A percentile compares a stretch with the other conserved stretches of the same genome.
Evolutionary conservation across 1,140 invertebrate species (phyloP).

Genomic region (Drosophila sproati): DNA sequence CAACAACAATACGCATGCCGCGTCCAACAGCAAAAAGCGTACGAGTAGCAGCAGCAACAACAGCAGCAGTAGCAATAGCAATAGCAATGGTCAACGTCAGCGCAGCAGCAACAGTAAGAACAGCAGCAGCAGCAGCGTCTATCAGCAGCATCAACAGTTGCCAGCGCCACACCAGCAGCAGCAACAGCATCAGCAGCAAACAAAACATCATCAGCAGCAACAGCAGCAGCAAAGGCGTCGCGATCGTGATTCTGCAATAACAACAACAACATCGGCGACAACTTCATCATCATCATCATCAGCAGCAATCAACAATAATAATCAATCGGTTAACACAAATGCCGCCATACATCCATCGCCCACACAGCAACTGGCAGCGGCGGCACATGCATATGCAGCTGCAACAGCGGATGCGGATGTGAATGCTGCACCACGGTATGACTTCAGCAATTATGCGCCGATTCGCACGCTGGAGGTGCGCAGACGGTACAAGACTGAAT

Average conservation of each 20-base stretch:
- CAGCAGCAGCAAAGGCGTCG: constrained; percentile 17
- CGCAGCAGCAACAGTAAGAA: constrained; percentile 32
- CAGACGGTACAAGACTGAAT: constrained; percentile 94
- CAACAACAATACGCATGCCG: constrained; percentile 62
- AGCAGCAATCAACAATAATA: constrained; percentile 10
- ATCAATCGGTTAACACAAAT: constrained; percentile 1
- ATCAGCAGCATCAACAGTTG: constrained; percentile 48
- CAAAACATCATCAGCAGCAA: constrained; percentile 19
- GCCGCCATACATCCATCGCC: constrained; percentile 73
- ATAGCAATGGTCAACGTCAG: constrained; percentile 24
- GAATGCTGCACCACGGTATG: constrained; percentile 64
- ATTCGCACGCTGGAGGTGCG: constrained; percentile 91
- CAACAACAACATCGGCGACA: constrained; percentile 3
- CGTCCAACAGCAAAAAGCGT: constrained; percentile 71
- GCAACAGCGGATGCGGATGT: constrained; percentile 48
- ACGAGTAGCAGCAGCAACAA: constrained; percentile 57
- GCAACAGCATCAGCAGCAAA: constrained; percentile 38
- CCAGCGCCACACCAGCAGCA: constrained; percentile 31
- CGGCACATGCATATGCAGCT: constrained; percentile 70
- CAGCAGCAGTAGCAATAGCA: constrained; percentile 20
- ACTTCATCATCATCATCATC: neutral
- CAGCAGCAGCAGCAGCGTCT: constrained; percentile 26
- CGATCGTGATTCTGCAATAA: no score
- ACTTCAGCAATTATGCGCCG: constrained; percentile 90
- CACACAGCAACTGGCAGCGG: constrained; percentile 73